Evolutionary conservation across 64 coral and sea anemone species (phyloP), one percentile per base, ranked within the genome.

Genomic region (Porites lutea): DNA sequence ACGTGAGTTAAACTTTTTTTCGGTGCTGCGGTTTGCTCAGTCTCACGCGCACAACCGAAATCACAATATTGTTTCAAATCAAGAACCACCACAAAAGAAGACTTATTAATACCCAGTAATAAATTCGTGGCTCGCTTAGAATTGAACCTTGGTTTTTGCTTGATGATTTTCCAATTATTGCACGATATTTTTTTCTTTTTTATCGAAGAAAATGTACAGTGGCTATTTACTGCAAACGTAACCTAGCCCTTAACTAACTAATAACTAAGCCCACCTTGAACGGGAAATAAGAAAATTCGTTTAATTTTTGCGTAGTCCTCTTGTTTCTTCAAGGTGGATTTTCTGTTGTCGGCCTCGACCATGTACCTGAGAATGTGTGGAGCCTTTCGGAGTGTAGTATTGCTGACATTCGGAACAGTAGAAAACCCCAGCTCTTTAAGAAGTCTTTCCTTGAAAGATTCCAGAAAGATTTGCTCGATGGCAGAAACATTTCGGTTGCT

Each of bases 401-500:
- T 20, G 13, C 45, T 68, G 15, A 84, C 12, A 20, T 84, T 68
- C 2, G 81, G 81, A 7, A 48, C 63, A 15, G 81, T 66, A 3
- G 63, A 68, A 49, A 84, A 52, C 10, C 81, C 81, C 45, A 84
- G 10, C 48, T 84, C 81, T 68, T 68, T 84, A 19, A 84, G 81
- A 10, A 84, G 47, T 68, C 69, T 84, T 84, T 23, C 13, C 81
- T 84, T 84, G 47, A 84, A 84, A 4, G 63, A 22, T 48, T 84
- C 60, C 19, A 84, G 16, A 13, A 50, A 50, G n/a, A 68, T 21
- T 47, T 67, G 19, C 21, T 84, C 62, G 18, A 52, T n/a, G 8
- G 67, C 81, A 69, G 63, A 69, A 10, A 84, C 18, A 27, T 84
- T 68, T 22, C 19, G 63, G 21, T n/a, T 11, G 37, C 69, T 13